Conservation (phyloP, 1,140 invertebrate genomes). For the Idris sp. region DNA sequence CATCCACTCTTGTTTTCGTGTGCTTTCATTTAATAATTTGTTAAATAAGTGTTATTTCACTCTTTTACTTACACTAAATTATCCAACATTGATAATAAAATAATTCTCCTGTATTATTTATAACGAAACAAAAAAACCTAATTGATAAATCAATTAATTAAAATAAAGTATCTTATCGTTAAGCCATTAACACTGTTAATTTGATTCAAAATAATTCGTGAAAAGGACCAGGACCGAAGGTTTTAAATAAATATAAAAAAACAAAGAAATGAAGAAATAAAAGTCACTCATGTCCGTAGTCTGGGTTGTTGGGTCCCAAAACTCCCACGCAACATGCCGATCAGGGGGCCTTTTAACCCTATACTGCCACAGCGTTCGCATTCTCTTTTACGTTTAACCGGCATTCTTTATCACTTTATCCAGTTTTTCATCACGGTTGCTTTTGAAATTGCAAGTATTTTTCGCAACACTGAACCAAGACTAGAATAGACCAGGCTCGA, state of each 20-base stretch:
- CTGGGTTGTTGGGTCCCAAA: constrained; percentile 60
- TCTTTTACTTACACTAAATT: no score
- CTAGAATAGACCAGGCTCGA: constrained; percentile 3
- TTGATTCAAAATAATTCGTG: not conserved
- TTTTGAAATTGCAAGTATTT: constrained; percentile 17
- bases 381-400: constrained; percentile 25
- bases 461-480: constrained; percentile 3
- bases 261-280: constrained; percentile 36
- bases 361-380: constrained; percentile 41
- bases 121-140: no score
- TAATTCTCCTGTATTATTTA: no score
- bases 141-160: no score
- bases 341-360: constrained; percentile 70
- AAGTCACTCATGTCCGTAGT: constrained; percentile 70
- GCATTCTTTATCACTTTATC: constrained; percentile 36
- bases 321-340: constrained; percentile 73
- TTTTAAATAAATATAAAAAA: constrained; percentile 12
- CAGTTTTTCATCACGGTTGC: constrained; percentile 39
- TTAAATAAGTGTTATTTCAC: no score
- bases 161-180: not conserved
- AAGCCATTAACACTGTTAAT: constrained; percentile 8
- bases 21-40: no score
- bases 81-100: no score
- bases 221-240: constrained; percentile 5
- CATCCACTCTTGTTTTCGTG: constrained; percentile 2